Evolutionary conservation across 2,797 vertebrate species (phyloP).

Genomic region (Catostomus latipinnis): DNA sequence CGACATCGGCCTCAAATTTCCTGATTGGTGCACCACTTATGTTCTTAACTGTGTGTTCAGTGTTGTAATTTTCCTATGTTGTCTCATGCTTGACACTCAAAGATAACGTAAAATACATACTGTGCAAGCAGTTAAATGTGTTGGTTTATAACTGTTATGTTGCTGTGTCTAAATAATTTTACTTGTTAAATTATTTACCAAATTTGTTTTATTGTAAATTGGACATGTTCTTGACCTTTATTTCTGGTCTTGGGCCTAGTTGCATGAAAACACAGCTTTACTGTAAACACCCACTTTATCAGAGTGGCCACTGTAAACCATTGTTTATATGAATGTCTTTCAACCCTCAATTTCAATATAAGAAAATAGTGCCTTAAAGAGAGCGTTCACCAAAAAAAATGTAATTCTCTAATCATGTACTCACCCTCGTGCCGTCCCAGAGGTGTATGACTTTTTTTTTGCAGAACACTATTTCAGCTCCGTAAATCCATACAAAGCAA

Average conservation of each 20-base stretch:
- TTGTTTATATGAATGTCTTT: too few relatives aligned
- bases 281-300: background rate
- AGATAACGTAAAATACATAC: background rate
- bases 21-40: background rate
- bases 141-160: background rate
- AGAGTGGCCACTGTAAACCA: too few relatives aligned
- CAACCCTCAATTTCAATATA: too few relatives aligned
- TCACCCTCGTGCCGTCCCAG: too few relatives aligned
- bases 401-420: too few relatives aligned
- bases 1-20: too few relatives aligned
- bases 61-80: slow-evolving; percentile 45
- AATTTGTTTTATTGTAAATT: slow-evolving; percentile 9
- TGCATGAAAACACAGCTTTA: slow-evolving; percentile 46
- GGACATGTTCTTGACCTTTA: slow-evolving; percentile 53
- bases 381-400: too few relatives aligned
- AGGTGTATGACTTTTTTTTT: too few relatives aligned
- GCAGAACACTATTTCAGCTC: too few relatives aligned
- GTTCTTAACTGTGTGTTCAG: slow-evolving; percentile 3
- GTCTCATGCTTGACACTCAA: slow-evolving; percentile 43
- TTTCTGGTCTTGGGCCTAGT: slow-evolving; percentile 58
- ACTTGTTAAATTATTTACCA: slow-evolving; percentile 2
- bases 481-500: too few relatives aligned
- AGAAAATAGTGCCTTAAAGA: too few relatives aligned
- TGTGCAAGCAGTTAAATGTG: background rate
- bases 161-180: background rate